phyloP scores from a whole-genome alignment of 2,888 invertebrate species.

The Shargacucullia verbasci region DNA sequence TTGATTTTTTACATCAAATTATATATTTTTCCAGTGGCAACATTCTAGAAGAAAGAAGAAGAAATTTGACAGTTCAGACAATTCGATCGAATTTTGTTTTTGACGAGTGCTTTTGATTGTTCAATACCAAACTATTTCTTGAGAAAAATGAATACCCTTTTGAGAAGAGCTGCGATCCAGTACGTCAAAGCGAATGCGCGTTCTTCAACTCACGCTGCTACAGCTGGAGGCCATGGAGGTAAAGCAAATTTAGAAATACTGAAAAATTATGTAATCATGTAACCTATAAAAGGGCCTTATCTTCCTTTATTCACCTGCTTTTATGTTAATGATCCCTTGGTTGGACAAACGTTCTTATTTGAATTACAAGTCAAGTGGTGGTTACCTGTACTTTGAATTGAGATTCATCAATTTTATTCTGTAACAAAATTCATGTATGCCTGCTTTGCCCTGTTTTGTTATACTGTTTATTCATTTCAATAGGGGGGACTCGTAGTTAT shows the following conservation, averaged over 20 bases:
- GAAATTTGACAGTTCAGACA: no score
- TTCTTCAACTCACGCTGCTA: slow-evolving; percentile 78
- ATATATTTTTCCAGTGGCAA: no score
- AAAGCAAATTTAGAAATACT: slow-evolving; percentile 45
- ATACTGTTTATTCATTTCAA: no score
- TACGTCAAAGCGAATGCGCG: slow-evolving; percentile 84
- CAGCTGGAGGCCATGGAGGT: slow-evolving; percentile 86
- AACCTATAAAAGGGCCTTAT: slow-evolving; percentile 74
- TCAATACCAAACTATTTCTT: not conserved
- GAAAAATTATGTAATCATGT: slow-evolving; percentile 83
- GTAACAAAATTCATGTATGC: no score
- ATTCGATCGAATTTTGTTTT: not conserved
- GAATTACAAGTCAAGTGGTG: no score
- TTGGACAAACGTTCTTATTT: no score
- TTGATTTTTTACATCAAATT: no score
- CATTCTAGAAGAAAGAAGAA: no score
- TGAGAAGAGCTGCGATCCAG: slow-evolving; percentile 80
- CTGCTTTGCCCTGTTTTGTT: no score
- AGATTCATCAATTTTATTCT: no score
- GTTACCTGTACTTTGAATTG: no score
- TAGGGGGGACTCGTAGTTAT: no score
- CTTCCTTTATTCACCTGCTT: slow-evolving; percentile 38
- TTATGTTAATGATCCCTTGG: not conserved
- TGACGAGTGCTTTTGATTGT: slow-evolving; percentile 26
- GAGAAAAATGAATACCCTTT: slow-evolving; percentile 82